Evolutionary conservation across 2,113 vertebrate genomes (phyloP), one percentile per base, ranked within the genome.

Genomic region (Phaetusa simplex): DNA sequence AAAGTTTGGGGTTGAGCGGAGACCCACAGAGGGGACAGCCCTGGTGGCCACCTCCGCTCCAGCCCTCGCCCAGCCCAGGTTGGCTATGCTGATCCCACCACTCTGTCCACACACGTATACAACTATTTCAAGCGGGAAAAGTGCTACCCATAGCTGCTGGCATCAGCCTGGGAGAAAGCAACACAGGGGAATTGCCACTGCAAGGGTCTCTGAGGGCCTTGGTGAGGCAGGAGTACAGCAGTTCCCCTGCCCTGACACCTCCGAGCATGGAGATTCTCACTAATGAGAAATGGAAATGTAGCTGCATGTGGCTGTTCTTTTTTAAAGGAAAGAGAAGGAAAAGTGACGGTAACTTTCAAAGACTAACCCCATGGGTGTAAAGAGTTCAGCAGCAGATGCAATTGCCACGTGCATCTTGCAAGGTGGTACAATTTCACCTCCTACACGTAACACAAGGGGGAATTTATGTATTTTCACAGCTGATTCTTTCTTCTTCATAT

Each of bases 151-250:
- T 82, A 86, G 55, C 36, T 45, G 30, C 40, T 52, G 34, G 20
- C 21, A 47, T 81, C 49, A 61, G 5, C 26, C 0, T 83, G 12
- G 43, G 23, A n/a, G 49, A 82, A 66, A 92, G 45, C 36, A 90
- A 52, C 11, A 14, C 0, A 2, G 7, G 8, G 22, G 42, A 65
- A 67, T 14, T 43, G 8, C 36, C 70, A 21, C 23, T 49, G 24
- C 50, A 71, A 71, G 24, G 8, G 8, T 53, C 34, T 84, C 43
- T 1, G 0, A 56, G 30, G 27, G 8, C 58, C 59, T 62, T 0
- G 0, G 1, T 42, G 34, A 1, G 1, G 12, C 6, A 3, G 43
- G 38, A 91, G 14, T 5, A 67, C 29, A 59, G 22, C 0, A 0
- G 20, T 18, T 80, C 14, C 24, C 32, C 47, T 62, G 40, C 12